Percentiles rank a stretch among this genome's conserved stretches.
Evolutionary conservation across 1,140 invertebrate genomes (phyloP).

Genomic region (Halictus rubicundus): DNA sequence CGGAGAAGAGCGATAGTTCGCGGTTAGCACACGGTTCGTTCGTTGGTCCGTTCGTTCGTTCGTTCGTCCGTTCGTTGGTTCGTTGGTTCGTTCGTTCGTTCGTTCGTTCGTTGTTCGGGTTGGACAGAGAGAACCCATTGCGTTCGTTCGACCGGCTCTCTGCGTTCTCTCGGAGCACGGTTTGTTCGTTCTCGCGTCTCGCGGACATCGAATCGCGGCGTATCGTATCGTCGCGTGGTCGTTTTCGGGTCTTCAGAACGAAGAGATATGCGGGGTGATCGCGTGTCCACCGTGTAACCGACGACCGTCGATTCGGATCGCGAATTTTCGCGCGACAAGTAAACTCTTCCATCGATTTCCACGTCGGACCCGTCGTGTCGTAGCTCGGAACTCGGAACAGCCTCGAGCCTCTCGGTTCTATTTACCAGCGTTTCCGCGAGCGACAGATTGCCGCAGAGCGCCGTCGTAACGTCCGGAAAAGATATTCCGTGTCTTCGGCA

Average conservation of each 20-base stretch:
- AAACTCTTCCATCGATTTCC: background rate
- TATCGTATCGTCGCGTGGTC: conserved; percentile 12
- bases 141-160: conserved; percentile 9
- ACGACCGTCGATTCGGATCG: background rate
- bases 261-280: conserved; percentile 3
- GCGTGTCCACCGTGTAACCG: background rate
- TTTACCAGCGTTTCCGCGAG: background rate
- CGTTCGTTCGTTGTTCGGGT: conserved; percentile 26
- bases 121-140: conserved; percentile 29
- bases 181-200: background rate
- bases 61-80: conserved; percentile 39
- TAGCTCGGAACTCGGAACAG: too few species aligned
- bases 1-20: conserved; percentile 74
- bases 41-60: conserved; percentile 29
- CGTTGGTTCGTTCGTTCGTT: too few species aligned
- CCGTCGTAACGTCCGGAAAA: background rate
- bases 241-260: too few species aligned
- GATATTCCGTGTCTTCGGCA: background rate
- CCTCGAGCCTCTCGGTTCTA: too few species aligned
- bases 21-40: conserved; percentile 69
- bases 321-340: background rate
- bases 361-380: background rate
- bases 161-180: background rate
- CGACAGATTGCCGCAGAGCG: background rate
- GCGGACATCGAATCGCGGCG: background rate